These are phyloP conservation scores for Drosophila persimilis DNA, from an alignment of 1,140 invertebrate genomes.

Conservation along the genomic window DNA sequence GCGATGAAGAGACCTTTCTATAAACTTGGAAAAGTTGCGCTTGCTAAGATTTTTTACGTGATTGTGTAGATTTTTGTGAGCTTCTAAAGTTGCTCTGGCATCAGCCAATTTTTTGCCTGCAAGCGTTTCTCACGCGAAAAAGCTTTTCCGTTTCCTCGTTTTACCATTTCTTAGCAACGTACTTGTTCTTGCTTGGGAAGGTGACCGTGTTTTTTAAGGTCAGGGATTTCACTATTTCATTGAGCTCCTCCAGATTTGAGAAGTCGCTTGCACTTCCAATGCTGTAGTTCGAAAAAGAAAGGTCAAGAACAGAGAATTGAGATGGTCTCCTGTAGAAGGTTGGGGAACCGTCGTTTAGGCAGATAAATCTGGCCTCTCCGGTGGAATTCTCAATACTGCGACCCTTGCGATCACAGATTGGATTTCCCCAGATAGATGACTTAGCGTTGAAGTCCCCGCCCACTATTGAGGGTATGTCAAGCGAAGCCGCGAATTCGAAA, in stretches of 20 bases:
- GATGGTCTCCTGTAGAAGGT: neutral
- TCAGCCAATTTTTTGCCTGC: neutral
- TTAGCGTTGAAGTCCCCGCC: too few relatives aligned
- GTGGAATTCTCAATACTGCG: too few relatives aligned
- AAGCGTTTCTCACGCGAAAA: neutral
- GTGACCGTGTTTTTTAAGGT: neutral
- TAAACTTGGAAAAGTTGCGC: neutral
- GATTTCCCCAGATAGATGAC: too few relatives aligned
- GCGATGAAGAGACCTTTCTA: neutral
- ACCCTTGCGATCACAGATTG: too few relatives aligned
- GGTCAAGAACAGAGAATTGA: neutral
- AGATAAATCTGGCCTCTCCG: too few relatives aligned
- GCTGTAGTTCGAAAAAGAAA: neutral
- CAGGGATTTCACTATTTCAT: neutral
- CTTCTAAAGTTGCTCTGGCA: neutral
- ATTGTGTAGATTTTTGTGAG: neutral
- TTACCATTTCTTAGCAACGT: neutral
- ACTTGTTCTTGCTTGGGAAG: neutral
- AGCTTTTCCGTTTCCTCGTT: neutral
- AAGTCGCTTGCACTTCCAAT: neutral
- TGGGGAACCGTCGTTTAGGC: slow-evolving; percentile 3
- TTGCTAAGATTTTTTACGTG: neutral
- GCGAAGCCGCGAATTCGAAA: neutral
- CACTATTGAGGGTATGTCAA: neutral
- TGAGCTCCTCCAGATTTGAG: neutral